These are phyloP conservation scores for Scolopax rusticola DNA, from an alignment of 2,797 vertebrate genomes.

Conservation along the genomic window DNA sequence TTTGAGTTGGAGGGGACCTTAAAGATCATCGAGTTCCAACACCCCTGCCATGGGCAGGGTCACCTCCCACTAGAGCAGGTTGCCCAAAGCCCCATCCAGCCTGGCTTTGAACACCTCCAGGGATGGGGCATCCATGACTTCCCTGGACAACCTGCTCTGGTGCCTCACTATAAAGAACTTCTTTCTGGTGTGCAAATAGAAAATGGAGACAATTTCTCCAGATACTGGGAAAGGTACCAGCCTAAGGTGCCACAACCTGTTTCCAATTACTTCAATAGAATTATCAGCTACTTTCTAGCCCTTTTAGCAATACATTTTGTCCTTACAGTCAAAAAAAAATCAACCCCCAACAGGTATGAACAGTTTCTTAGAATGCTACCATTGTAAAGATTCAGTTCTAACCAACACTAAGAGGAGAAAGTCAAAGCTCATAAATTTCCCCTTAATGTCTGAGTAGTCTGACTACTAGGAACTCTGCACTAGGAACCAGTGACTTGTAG, in stretches of 20 bases:
- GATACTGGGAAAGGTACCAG: neutral
- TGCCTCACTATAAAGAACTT: no score
- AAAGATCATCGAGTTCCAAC: no score
- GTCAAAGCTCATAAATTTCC: neutral
- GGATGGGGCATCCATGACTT: no score
- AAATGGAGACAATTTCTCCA: neutral
- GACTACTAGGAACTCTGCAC: neutral
- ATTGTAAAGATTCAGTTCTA: neutral
- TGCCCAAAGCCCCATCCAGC: no score
- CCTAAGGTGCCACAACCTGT: no score
- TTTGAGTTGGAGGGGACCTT: no score
- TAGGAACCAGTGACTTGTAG: neutral
- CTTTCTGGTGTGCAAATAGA: neutral
- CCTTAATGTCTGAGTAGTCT: neutral
- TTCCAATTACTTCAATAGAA: neutral
- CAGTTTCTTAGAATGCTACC: neutral
- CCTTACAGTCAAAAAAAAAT: accelerated
- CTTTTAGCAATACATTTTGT: neutral
- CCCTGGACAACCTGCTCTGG: no score
- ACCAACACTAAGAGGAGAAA: neutral
- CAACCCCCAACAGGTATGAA: neutral
- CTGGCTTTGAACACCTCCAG: no score
- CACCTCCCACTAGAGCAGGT: no score
- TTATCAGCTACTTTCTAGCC: neutral
- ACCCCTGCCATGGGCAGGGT: no score